Evolutionary conservation across 2,113 vertebrate genomes (phyloP), one percentile per base, ranked within the genome.

Genomic region (Anseranas semipalmata): DNA sequence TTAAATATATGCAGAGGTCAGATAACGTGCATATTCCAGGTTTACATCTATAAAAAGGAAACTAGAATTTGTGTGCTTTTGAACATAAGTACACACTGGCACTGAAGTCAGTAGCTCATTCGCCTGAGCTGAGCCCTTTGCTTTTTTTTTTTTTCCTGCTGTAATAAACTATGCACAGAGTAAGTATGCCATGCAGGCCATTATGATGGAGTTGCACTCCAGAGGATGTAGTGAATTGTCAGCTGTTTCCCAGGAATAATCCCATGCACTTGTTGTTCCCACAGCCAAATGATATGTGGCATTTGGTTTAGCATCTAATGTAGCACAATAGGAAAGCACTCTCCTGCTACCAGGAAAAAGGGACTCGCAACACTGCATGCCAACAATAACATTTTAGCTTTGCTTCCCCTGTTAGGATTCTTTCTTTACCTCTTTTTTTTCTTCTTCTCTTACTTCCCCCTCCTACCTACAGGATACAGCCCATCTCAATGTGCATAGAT

Each of bases 341-440:
- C 17, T 28, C 72, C 32, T 71, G n/a, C 52, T 76, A 48, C 14
- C 18, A 53, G 60, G 46, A 60, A 9, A 16, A 75, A 75, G 21
- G 30, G 24, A 22, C 20, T 88, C 0, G 0, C 21, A 65, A 10
- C 19, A 27, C 21, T 30, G 6, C 3, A 0, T 53, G 48, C 28
- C 24, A 30, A 13, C 32, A 33, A 25, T 65, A 52, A 33, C 58
- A 39, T 85, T 91, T 93, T 58, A 41, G 45, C 39, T 87, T 65
- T 80, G 27, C n/a, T 86, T 92, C 10, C n/a, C 10, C 32, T 50
- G 9, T 77, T 62, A 28, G 7, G 76, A 55, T 32, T 7, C 1
- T 37, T 67, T 66, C 85, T 41, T 0, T 35, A 13, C 22, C 65
- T 55, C 21, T 3, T 5, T 18, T 18, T n/a, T 41, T 16, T 1